phyloP scores from a whole-genome alignment of 2,888 invertebrate genomes.

The Sepiola atlantica region DNA sequence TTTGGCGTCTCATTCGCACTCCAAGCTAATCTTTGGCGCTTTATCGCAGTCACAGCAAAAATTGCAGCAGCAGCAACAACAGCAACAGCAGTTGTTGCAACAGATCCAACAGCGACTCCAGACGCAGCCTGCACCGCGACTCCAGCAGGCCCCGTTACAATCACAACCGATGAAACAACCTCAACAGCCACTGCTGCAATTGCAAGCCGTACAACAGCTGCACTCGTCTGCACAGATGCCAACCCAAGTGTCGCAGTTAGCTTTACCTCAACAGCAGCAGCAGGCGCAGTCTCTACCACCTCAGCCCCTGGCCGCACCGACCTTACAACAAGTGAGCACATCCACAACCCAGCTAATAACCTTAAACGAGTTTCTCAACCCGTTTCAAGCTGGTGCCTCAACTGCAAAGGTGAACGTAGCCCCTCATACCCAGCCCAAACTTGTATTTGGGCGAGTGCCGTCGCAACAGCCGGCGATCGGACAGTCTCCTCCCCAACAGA shows the following conservation, averaged over 20 bases:
- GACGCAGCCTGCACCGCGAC: conserved; percentile 41
- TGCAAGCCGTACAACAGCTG: conserved; percentile 39
- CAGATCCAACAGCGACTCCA: conserved; percentile 38
- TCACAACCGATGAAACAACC: conserved; percentile 18
- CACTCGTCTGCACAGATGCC: not conserved
- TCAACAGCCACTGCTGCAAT: conserved; percentile 32
- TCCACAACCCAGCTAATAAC: conserved; percentile 35
- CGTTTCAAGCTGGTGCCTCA: conserved; percentile 32
- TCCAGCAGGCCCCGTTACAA: not conserved
- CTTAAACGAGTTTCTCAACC: not conserved
- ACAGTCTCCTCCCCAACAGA: conserved; percentile 11
- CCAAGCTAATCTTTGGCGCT: conserved; percentile 20
- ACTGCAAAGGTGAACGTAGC: conserved; percentile 16
- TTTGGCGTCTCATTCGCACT: conserved; percentile 36
- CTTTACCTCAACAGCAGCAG: not conserved
- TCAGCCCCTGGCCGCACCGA: not conserved
- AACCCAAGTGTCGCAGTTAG: conserved; percentile 35
- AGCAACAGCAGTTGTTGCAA: conserved; percentile 33
- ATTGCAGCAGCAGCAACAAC: conserved; percentile 33
- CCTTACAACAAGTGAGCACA: not conserved
- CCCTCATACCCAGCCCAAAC: conserved; percentile 43
- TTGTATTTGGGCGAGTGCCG: conserved; percentile 41
- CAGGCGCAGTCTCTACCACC: not conserved
- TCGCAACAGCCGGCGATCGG: conserved; percentile 16
- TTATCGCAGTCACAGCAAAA: conserved; percentile 13